Evolutionary conservation across 2,113 vertebrate genomes (phyloP), one percentile per base, ranked within the genome.

Genomic region (Hylia prasina): DNA sequence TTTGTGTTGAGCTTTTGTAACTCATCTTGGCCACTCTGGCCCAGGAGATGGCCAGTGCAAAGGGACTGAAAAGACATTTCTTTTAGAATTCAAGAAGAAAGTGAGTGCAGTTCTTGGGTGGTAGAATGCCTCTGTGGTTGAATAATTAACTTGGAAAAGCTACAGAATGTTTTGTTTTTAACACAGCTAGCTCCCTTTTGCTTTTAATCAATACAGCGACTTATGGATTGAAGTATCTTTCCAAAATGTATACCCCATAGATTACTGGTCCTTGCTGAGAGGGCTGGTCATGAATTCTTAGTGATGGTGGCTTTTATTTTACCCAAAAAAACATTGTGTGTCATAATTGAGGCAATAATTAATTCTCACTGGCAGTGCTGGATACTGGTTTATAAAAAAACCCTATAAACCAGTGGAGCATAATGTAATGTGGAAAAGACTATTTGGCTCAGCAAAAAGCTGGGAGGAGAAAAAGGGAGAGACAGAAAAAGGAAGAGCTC

Each of bases 31-130:
- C 23, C 1, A 7, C 19, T 27, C 51, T 0, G 5, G 56, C 33
- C 44, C 20, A 45, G 40, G n/a, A 93, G 70, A 90, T 39, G 72
- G 37, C 20, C 64, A 70, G 17, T 0, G 5, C 31, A 58, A 82
- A 77, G 33, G 13, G 15, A 53, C 27, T 30, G 87, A 80, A 88
- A 91, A 94, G 22, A n/a, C 15, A 51, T 56, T 81, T 81, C 80
- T 68, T 88, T 93, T 73, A 94, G 72, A 88, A 93, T 84, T 90
- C 76, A 37, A 87, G 72, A 93, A 75, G 86, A 95, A 93, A 97
- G 88, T 93, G 90, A 92, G 37, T 33, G 47, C 56, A 90, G 72
- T 86, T 92, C 42, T 54, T 93, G 92, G 90, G 93, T 94, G 94
- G 94, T 77, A 94, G 78, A 93, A 73, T 24, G 30, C 57, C 79